Base-by-base conservation (phyloP, 2,113 vertebrate genomes). In the Microcebus jonahi region DNA sequence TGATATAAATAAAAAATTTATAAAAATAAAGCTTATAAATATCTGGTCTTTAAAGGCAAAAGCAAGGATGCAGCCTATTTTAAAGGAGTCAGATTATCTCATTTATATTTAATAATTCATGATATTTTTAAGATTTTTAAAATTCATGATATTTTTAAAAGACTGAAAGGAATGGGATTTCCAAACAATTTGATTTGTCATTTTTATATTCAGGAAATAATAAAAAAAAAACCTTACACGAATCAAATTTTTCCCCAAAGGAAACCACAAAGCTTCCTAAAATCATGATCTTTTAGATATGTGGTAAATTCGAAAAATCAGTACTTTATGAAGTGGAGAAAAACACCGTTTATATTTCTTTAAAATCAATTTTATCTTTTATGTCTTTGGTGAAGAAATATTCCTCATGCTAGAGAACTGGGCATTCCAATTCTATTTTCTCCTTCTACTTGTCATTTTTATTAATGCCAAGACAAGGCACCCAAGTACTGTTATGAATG, bases 341-440 rank as follows among this genome's bases (percentile, higher is more conserved):
- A 96, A 96, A 73, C 23, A 89, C 1, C 71, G 95, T 96, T 93
- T 92, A 90, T 21, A 94, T 79, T 87, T 87, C 76, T 73, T 92
- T 85, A 96, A 97, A 98, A 96, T 96, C 90, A 97, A 88, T 97
- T 97, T 98, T 84, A 87, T 80, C 65, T 84, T 93, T 96, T 92
- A 90, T 90, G 42, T 88, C 59, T 90, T 93, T 96, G 55, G 68
- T 95, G 92, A 96, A 90, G 79, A 97, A 96, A 94, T 93, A 97
- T 80, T 65, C 50, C 10, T 76, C 23, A 17, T 87, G 42, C 34
- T 90, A 79, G 50, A 82, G 84, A 96, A 55, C 65, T 82, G 36
- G 36, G 31, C 94, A 88, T 95, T 90, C 48, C 65, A 92, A 88
- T 96, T 97, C 75, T 92, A 55, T 95, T 93, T 97, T 83, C 63